Base-by-base conservation (phyloP, 2,888 invertebrate genomes). In the Drosophila neotestacea region DNA sequence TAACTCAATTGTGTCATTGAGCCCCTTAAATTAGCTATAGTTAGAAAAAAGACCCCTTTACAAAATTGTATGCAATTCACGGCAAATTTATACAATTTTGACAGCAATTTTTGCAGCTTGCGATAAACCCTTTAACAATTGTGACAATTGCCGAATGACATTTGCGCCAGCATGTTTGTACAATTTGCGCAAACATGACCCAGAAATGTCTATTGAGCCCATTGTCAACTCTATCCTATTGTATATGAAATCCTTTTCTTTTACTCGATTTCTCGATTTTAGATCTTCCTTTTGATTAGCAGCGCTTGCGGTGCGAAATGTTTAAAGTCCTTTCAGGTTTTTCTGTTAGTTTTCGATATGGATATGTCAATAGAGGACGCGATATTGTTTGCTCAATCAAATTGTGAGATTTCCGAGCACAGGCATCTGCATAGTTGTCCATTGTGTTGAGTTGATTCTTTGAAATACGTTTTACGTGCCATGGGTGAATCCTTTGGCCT, bases 181-280 rank as follows among this genome's bases (percentile, higher is more conserved):
- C 48, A 68, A 55, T 81, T 85, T 81, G 74, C 72, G 73, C 75
- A 85, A 85, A 85, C 70, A 78, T 82, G 74, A 72, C 73, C 74
- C 54, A 77, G 58, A 80, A 73, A 56, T 81, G 69, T 81, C 70
- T 30, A 2, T 50, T 52, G 3, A 27, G 27, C 41, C 42, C 55
- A 59, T 73, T 70, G 63, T 72, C 64, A 59, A 68, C 32, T 47
- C 47, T 2, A 6, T 42, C 10, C 56, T 47, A 30, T 72, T 76
- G 64, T 65, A 11, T 13, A 39, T 28, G 42, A 34, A 63, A 70
- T 63, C 63, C 70, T 63, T 74, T 68, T 34, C 22, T 16, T 4
- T 30, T 11, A 22, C 1, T 30, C 62, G 41, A 13, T 32, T 30
- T 44, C 44, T 4, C 4, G 55, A 66, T 66, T 66, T 67, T 7